These are phyloP conservation scores for Limnephilus rhombicus DNA, from an alignment of 2,888 invertebrate genomes.

Conservation along the genomic window DNA sequence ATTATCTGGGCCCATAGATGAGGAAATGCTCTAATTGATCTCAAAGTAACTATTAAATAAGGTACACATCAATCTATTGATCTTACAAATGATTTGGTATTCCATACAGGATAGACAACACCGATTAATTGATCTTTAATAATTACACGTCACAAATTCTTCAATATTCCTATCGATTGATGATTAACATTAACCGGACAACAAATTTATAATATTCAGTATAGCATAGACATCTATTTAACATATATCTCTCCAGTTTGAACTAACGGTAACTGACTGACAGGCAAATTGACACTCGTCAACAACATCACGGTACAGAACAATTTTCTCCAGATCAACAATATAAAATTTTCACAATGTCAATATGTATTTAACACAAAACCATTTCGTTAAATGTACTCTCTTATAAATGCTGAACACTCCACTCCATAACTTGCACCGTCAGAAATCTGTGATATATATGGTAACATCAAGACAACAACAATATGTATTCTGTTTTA, in stretches of 20 bases:
- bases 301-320: slow-evolving; percentile 42
- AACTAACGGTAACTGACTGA: slow-evolving; percentile 63
- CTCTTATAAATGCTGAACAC: slow-evolving; percentile 55
- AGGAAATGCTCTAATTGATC: not conserved
- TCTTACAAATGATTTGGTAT: not conserved
- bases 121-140: slow-evolving; percentile 30
- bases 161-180: not conserved
- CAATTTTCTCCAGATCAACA: slow-evolving; percentile 20
- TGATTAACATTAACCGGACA: not conserved
- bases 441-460: slow-evolving; percentile 56
- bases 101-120: not conserved
- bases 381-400: slow-evolving; percentile 43
- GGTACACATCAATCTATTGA: not conserved
- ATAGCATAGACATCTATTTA: slow-evolving; percentile 20
- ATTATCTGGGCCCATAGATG: not conserved
- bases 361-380: slow-evolving; percentile 47
- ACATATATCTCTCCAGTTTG: slow-evolving; percentile 54
- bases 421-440: slow-evolving; percentile 41
- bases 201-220: slow-evolving; percentile 41
- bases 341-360: slow-evolving; percentile 45
- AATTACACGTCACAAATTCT: slow-evolving; percentile 25
- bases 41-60: not conserved
- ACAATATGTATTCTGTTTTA: slow-evolving; percentile 44
- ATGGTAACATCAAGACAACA: slow-evolving; percentile 59
- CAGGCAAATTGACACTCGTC: slow-evolving; percentile 47